Percentiles rank a stretch among this genome's conserved stretches.
Conservation (phyloP, 2,797 vertebrate species). For the Prunella strophiata region DNA sequence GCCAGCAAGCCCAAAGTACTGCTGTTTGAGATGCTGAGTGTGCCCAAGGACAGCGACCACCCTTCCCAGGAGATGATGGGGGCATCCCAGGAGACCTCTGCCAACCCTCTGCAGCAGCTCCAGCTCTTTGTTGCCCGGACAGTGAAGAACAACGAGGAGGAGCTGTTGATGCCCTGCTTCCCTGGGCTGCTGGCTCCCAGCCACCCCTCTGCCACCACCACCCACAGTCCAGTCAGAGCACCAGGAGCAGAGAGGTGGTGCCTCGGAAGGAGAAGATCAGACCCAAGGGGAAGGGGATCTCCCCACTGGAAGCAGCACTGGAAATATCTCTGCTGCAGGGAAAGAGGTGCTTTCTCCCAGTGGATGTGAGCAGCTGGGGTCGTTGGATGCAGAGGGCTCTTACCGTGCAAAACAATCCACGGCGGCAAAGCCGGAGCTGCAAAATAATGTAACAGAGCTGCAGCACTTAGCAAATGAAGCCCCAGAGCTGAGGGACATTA, state of each 20-base stretch:
- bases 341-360: not conserved
- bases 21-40: not conserved
- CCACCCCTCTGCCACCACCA: not conserved
- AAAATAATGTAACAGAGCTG: conserved; percentile 10
- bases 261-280: not conserved
- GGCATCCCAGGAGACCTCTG: conserved; percentile 46
- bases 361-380: not conserved
- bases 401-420: not conserved
- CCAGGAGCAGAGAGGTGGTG: not conserved
- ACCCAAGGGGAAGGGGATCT: not conserved
- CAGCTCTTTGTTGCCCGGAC: conserved; percentile 71
- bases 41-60: not conserved
- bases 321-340: not conserved
- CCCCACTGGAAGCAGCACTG: rapidly evolving
- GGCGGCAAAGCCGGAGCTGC: not conserved
- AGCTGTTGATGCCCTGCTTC: conserved; percentile 67
- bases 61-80: not conserved
- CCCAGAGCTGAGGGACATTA: not conserved
- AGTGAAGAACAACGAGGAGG: conserved; percentile 67
- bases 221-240: not conserved
- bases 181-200: conserved; percentile 9
- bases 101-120: conserved; percentile 67
- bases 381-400: not conserved
- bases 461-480: conserved; percentile 41
- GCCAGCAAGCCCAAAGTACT: not conserved